Percentiles rank a stretch among this genome's conserved stretches.
Evolutionary conservation across 2,888 invertebrate species (phyloP).

Genomic region (Fissipunctia ypsillon): DNA sequence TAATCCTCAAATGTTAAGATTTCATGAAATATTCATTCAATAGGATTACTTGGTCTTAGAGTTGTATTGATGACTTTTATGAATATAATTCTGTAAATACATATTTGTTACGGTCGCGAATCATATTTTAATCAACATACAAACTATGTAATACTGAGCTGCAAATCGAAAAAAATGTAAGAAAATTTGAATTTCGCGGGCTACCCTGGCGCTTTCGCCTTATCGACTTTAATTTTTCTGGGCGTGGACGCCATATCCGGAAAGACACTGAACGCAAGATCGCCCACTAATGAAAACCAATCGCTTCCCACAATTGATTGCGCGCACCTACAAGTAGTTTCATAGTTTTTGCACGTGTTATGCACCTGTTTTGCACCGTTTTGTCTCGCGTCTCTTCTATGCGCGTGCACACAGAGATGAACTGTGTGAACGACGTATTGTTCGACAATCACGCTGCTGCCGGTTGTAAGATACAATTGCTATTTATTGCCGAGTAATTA

Average conservation of each 20-base stretch:
- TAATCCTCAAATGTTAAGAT: no score
- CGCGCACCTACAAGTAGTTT: slow-evolving; percentile 11
- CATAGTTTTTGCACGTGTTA: slow-evolving; percentile 47
- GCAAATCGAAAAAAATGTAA: no score
- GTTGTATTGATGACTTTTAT: no score
- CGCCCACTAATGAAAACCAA: slow-evolving; percentile 6
- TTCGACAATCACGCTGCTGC: slow-evolving; percentile 54
- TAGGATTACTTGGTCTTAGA: no score
- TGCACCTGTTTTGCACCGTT: slow-evolving; percentile 42
- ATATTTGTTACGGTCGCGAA: no score
- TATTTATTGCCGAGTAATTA: slow-evolving; percentile 45
- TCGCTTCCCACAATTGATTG: slow-evolving; percentile 25
- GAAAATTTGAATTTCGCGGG: no score
- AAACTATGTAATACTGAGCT: no score
- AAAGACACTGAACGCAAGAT: not conserved
- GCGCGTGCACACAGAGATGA: slow-evolving; percentile 29
- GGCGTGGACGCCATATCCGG: not conserved
- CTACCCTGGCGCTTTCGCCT: no score
- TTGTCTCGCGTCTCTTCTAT: slow-evolving; percentile 44
- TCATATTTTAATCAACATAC: no score
- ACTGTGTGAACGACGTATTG: slow-evolving; percentile 58
- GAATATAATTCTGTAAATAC: no score
- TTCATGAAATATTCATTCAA: no score
- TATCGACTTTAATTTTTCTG: not conserved
- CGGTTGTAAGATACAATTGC: slow-evolving; percentile 52